Evolutionary conservation across 30 jellyfish, hydroid and myxozoan genomes (phyloP).

Genomic region (Phacellophora camtschatica): DNA sequence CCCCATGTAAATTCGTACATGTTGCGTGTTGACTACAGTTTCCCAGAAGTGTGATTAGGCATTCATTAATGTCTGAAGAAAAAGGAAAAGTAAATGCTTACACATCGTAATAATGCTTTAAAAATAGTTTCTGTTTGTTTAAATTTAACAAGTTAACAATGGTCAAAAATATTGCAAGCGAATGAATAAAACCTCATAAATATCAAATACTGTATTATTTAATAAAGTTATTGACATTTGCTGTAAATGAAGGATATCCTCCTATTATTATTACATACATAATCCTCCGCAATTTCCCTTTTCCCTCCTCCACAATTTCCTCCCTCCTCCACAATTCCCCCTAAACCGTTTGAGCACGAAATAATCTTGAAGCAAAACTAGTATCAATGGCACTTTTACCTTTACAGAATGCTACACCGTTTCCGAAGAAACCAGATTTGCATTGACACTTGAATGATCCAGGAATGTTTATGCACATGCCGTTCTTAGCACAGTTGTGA

Average conservation of each 20-base stretch:
- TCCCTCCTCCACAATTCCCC: not conserved
- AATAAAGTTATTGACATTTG: too few relatives aligned
- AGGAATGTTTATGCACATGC: conserved; percentile 45
- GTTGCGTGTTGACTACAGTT: conserved; percentile 54
- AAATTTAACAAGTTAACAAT: not conserved
- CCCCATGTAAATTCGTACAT: conserved; percentile 70
- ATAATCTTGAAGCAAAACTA: not conserved
- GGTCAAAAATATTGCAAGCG: too few relatives aligned
- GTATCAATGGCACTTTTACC: not conserved
- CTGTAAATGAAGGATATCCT: too few relatives aligned
- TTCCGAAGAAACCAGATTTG: conserved; percentile 50
- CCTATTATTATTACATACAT: too few relatives aligned
- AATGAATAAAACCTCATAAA: too few relatives aligned
- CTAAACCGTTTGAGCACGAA: not conserved
- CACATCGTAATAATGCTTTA: too few relatives aligned
- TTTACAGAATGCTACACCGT: conserved; percentile 47
- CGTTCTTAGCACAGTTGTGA: conserved; percentile 48
- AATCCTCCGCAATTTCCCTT: not conserved
- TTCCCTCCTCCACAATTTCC: not conserved
- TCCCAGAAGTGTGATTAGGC: not conserved
- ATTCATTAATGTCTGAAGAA: conserved; percentile 63
- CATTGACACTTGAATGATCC: conserved; percentile 68
- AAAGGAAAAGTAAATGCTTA: not conserved
- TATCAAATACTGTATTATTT: too few relatives aligned
- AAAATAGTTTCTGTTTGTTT: too few relatives aligned